Conservation (phyloP, 2,888 invertebrate genomes). For the Mechanitis messenoides region DNA sequence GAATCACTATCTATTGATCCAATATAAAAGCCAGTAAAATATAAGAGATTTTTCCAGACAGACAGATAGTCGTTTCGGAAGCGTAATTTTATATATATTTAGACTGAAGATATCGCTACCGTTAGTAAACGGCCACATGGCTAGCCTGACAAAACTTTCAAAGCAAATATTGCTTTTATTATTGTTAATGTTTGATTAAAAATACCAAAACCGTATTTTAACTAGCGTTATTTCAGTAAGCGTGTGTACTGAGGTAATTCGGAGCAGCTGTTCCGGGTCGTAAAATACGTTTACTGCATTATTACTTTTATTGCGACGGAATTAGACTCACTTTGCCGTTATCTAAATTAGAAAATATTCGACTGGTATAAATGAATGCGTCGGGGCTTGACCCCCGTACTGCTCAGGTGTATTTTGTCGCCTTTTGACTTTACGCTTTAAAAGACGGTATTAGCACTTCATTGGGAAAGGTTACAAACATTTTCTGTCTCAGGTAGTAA, state of each 20-base stretch:
- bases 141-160: not conserved
- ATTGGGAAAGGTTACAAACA: too few relatives aligned
- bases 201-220: constrained; percentile 3
- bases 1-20: too few relatives aligned
- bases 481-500: too few relatives aligned
- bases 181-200: constrained; percentile 2
- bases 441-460: too few relatives aligned
- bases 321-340: constrained; percentile 47
- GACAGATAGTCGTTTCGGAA: too few relatives aligned
- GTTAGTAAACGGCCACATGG: too few relatives aligned
- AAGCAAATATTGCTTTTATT: not conserved
- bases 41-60: too few relatives aligned
- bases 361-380: not conserved
- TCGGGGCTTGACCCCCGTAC: not conserved
- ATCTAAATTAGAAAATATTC: constrained; percentile 5
- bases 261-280: constrained; percentile 36
- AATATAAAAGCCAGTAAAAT: too few relatives aligned
- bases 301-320: constrained; percentile 52
- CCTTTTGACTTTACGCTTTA: not conserved
- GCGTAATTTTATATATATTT: too few relatives aligned
- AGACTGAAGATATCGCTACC: too few relatives aligned
- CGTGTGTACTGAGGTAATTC: constrained; percentile 7
- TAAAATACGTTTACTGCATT: constrained; percentile 51
- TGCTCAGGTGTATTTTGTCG: not conserved
- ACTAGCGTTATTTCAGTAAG: constrained; percentile 4